These are phyloP conservation scores for Dipodomys merriami DNA, from an alignment of 2,113 vertebrate species.

Conservation along the genomic window DNA sequence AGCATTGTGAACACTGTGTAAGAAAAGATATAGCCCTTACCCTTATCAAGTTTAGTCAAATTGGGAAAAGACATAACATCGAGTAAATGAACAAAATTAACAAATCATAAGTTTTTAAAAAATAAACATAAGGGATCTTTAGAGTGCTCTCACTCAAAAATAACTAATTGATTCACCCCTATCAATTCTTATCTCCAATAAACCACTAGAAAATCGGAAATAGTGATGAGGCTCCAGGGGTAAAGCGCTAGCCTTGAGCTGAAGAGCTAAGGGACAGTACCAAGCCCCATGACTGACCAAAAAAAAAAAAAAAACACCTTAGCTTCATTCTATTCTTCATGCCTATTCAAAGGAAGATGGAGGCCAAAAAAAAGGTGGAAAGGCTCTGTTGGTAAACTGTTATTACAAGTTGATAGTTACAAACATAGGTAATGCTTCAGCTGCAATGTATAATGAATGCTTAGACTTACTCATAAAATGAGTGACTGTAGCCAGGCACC, in stretches of 20 bases:
- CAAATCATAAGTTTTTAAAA: background rate
- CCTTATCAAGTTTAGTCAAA: background rate
- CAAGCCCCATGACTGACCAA: too few relatives aligned
- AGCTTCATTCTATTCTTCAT: background rate
- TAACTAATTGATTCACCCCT: background rate
- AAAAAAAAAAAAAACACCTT: background rate
- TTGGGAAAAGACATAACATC: background rate
- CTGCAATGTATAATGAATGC: background rate
- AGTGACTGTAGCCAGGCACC: too few relatives aligned
- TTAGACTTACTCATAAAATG: background rate
- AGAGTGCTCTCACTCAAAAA: background rate
- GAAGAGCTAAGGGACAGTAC: too few relatives aligned
- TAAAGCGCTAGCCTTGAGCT: too few relatives aligned
- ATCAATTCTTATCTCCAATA: too few relatives aligned
- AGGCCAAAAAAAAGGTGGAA: background rate
- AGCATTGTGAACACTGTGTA: background rate
- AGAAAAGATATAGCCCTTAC: background rate
- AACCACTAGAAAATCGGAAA: too few relatives aligned
- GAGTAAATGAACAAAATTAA: constrained; percentile 25
- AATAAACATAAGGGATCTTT: background rate
- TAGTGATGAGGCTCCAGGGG: too few relatives aligned
- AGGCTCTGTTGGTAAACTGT: background rate
- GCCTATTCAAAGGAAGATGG: background rate
- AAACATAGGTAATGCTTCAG: constrained; percentile 20
- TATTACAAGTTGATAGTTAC: background rate